phyloP scores from a whole-genome alignment of 2,888 invertebrate species.

The Dasysyrphus albostriatus region DNA sequence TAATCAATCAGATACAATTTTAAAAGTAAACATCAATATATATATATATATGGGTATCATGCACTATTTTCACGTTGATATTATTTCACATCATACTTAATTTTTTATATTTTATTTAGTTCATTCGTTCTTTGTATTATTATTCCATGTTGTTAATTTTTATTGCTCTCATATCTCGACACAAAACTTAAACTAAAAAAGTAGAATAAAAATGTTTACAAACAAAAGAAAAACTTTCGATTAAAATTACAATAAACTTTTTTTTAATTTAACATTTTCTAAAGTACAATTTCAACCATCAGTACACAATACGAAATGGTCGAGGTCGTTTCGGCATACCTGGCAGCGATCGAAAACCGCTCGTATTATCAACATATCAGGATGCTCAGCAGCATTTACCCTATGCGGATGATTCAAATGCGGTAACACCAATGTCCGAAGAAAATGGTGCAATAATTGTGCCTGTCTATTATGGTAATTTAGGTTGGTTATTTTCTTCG shows the following conservation, averaged over 20 bases:
- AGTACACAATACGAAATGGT: constrained; percentile 94
- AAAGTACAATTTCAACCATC: constrained; percentile 77
- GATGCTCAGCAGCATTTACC: constrained; percentile 97
- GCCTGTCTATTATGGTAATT: constrained; percentile 94
- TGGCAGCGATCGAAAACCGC: constrained; percentile 95
- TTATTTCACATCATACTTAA: constrained; percentile 65
- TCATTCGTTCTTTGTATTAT: constrained; percentile 36
- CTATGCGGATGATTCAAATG: constrained; percentile 98
- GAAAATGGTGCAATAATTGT: constrained; percentile 98
- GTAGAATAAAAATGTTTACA: background rate
- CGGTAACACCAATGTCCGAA: constrained; percentile 98
- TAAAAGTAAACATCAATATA: constrained; percentile 42
- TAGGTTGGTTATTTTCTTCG: constrained; percentile 85
- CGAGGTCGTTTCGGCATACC: constrained; percentile 91
- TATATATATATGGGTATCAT: constrained; percentile 66
- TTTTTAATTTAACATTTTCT: constrained; percentile 55
- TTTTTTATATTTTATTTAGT: constrained; percentile 29
- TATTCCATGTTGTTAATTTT: constrained; percentile 65
- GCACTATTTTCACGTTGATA: constrained; percentile 68
- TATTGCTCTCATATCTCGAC: constrained; percentile 70
- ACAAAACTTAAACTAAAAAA: constrained; percentile 34
- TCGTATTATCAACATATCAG: constrained; percentile 96
- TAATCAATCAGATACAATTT: constrained; percentile 37
- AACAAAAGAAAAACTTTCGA: background rate
- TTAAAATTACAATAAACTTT: constrained; percentile 6